Base-by-base conservation (phyloP, 2,797 vertebrate genomes). In the Linurgus olivaceus region DNA sequence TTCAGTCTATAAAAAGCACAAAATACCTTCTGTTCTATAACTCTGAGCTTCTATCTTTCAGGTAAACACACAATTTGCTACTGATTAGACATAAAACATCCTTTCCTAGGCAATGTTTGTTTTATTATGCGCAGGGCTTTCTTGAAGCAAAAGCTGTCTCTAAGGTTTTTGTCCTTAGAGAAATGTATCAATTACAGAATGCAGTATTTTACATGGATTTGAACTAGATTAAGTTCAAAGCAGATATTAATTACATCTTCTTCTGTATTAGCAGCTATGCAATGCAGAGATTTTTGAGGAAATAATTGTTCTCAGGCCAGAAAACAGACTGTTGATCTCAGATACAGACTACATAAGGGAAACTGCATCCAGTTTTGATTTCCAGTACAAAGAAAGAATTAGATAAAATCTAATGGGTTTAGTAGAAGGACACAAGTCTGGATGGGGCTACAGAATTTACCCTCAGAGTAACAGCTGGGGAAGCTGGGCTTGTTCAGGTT, bases 101-200 rank as follows among this genome's bases (percentile, higher is more conserved):
- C 17, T 57, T 54, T 48, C 23, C 26, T n/a, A 14, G 40, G 17
- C 4, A 62, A 21, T 28, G 17, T 21, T 3, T 3, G 0, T 0
- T 7, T 26, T 71, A 71, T 45, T 35, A 7, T 52, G 6, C 17
- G 17, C 19, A n/a, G 13, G 26, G 6, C 4, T 65, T 86, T 79
- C 33, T 80, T 17, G 58, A 65, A 65, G 23, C 6, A 76, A 65
- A 93, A 55, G 6, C 13, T 62, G 6, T 7, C 3, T 67, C 18
- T n/a, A 37, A 18, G 13, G 12, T 11, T 37, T 37, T 67, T 74
- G 19, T 55, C 54, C 21, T 84, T 65, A 54, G 5, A 81, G 25
- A 86, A 92, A 78, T 24, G 4, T 55, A 67, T 26, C 50, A 47
- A 31, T 67, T 71, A 76, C 13, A 58, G 45, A 91, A 67, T 48